phyloP scores from a whole-genome alignment of 2,888 invertebrate genomes.

The Candidula unifasciata region DNA sequence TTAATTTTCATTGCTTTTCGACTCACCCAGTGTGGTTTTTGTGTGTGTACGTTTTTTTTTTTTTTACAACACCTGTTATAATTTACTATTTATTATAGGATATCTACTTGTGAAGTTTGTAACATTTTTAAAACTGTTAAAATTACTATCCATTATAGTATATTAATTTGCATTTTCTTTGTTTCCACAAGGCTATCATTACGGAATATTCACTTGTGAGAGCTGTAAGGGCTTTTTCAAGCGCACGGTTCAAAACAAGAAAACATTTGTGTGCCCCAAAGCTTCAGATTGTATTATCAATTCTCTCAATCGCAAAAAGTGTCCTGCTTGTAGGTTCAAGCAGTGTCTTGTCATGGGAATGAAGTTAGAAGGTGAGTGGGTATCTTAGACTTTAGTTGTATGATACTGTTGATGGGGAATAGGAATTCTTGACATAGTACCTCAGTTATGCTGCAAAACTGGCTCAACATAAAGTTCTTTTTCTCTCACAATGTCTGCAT shows the following conservation, averaged over 20 bases:
- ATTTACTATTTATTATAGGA: no score
- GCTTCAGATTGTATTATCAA: slow-evolving; percentile 89
- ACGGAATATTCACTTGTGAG: slow-evolving; percentile 98
- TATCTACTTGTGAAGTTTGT: not conserved
- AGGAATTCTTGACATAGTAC: no score
- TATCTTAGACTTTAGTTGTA: not conserved
- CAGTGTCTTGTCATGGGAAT: slow-evolving; percentile 97
- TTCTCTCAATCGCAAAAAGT: slow-evolving; percentile 95
- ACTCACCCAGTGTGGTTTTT: no score
- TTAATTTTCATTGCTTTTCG: no score
- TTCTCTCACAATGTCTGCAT: no score
- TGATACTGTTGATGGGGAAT: no score
- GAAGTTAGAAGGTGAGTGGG: slow-evolving; percentile 90
- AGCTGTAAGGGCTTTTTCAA: slow-evolving; percentile 99
- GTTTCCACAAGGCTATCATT: slow-evolving; percentile 87
- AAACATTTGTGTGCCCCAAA: slow-evolving; percentile 91
- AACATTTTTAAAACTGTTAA: not conserved
- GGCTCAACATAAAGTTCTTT: no score
- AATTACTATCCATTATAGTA: not conserved
- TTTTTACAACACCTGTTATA: not conserved
- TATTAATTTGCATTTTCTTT: not conserved
- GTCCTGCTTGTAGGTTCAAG: slow-evolving; percentile 96
- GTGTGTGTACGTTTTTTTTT: not conserved
- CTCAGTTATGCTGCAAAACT: no score
- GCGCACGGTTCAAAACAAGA: slow-evolving; percentile 97